A percentile compares a stretch with the other conserved stretches of the same genome.
Conservation (phyloP, 35 echinoderm and acorn worm species). For the Apostichopus parvimensis region DNA sequence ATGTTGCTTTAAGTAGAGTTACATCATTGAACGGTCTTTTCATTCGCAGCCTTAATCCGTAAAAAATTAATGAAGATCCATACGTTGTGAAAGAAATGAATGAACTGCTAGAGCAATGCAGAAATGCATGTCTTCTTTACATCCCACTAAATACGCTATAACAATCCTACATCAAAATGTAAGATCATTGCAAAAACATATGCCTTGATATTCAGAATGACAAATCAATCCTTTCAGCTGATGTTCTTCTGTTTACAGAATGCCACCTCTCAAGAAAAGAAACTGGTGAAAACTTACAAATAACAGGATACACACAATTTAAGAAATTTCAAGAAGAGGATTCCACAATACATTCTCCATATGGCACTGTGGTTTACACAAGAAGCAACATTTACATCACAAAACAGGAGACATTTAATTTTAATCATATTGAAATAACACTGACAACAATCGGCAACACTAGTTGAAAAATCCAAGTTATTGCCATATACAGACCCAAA, state of each 20-base stretch:
- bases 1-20: slow-evolving; percentile 48
- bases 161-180: slow-evolving; percentile 15
- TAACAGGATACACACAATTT: slow-evolving; percentile 1
- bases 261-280: background rate
- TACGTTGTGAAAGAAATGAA: slow-evolving; percentile 16
- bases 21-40: slow-evolving; percentile 21
- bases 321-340: background rate
- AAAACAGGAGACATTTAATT: background rate
- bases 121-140: background rate
- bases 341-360: background rate
- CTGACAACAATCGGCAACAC: background rate
- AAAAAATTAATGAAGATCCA: background rate
- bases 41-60: slow-evolving; percentile 5
- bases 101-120: background rate
- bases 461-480: background rate
- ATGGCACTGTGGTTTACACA: background rate
- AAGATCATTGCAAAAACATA: background rate
- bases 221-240: background rate
- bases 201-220: background rate
- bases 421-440: slow-evolving; percentile 19
- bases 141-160: background rate
- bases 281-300: background rate
- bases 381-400: background rate
- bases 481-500: background rate
- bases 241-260: slow-evolving; percentile 33